phyloP scores from a whole-genome alignment of 2,113 vertebrate species.

The Casuarius casuarius region DNA sequence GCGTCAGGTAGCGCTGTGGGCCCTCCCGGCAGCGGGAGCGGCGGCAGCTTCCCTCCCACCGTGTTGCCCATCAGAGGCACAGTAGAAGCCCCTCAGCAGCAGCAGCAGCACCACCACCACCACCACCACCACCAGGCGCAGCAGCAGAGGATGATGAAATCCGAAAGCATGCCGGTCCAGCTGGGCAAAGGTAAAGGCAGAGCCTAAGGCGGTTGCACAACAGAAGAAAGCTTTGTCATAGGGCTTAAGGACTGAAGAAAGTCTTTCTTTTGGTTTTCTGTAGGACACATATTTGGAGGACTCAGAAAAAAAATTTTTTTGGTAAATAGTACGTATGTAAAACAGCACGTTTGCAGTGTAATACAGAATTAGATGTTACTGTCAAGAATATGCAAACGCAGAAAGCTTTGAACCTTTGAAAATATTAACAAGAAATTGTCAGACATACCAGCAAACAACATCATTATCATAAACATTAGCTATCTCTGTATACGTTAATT shows the following conservation, averaged over 20 bases:
- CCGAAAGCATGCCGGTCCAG: slow-evolving; percentile 96
- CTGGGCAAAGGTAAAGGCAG: slow-evolving; percentile 89
- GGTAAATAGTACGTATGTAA: background rate
- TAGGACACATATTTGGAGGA: background rate
- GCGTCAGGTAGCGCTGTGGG: slow-evolving; percentile 70
- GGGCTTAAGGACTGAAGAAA: background rate
- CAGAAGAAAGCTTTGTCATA: rapidly evolving
- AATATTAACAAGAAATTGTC: background rate
- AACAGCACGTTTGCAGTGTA: background rate
- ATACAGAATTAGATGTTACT: background rate
- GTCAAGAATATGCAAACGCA: background rate
- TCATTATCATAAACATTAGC: background rate
- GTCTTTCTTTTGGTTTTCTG: background rate
- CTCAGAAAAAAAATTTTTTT: background rate
- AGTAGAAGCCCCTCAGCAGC: slow-evolving; percentile 62
- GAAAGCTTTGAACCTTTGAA: background rate
- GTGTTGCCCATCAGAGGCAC: slow-evolving; percentile 10
- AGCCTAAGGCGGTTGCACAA: rapidly evolving
- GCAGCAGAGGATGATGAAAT: slow-evolving; percentile 92
- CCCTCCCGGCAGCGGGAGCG: slow-evolving; percentile 26
- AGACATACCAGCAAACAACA: background rate
- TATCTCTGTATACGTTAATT: background rate
- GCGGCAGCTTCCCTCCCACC: slow-evolving; percentile 67
- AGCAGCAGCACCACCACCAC: slow-evolving; percentile 45
- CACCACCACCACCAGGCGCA: slow-evolving; percentile 51